phyloP scores from a whole-genome alignment of 1,140 invertebrate genomes.

The Lysiphlebus fabarum region DNA sequence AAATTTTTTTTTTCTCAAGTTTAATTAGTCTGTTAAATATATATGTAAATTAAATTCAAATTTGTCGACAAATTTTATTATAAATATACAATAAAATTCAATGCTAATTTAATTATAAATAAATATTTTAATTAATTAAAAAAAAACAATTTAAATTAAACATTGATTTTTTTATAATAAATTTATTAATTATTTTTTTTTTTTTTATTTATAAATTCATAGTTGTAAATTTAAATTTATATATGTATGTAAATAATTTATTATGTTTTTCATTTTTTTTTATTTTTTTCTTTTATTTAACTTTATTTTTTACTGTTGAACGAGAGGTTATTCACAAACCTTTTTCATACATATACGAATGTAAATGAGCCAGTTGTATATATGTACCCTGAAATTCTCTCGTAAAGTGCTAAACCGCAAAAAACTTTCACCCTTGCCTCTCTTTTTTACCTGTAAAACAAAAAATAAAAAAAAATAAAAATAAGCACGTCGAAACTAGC shows the following conservation, averaged over 20 bases:
- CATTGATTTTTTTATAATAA: too few species aligned
- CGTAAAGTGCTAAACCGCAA: constrained; percentile 12
- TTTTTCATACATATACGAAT: neutral
- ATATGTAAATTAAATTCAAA: constrained; percentile 19
- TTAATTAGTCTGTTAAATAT: constrained; percentile 20
- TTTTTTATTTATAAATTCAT: too few species aligned
- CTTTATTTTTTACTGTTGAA: too few species aligned
- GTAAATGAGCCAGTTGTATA: constrained; percentile 4
- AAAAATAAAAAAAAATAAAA: neutral
- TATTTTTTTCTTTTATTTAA: neutral
- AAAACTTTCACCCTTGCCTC: neutral
- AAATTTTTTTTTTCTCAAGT: constrained; percentile 7
- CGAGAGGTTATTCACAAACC: constrained; percentile 1
- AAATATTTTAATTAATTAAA: neutral
- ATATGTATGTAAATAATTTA: too few species aligned
- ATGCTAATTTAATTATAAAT: constrained; percentile 21
- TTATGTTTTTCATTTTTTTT: neutral
- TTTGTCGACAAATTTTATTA: constrained; percentile 8
- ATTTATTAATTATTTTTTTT: too few species aligned
- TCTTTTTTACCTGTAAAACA: constrained; percentile 2
- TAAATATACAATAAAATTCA: constrained; percentile 18
- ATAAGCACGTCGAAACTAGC: too few species aligned
- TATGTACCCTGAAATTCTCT: neutral
- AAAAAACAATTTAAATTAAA: too few species aligned
- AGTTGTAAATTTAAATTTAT: too few species aligned